A percentile compares a stretch with the other conserved stretches of the same genome.
phyloP scores from a whole-genome alignment of 2,113 vertebrate species.

The Phycodurus eques region DNA sequence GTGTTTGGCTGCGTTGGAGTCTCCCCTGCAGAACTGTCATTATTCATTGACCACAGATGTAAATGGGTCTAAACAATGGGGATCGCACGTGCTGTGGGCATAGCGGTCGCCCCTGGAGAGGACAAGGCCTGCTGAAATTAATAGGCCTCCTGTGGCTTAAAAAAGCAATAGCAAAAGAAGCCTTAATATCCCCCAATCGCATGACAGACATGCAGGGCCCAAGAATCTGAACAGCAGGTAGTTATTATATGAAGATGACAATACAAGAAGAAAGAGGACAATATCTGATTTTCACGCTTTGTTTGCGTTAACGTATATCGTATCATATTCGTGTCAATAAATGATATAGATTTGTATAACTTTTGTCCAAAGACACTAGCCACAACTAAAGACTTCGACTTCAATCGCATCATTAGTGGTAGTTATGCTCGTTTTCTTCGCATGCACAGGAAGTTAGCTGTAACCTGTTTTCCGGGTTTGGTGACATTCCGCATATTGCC shows the following conservation, averaged over 20 bases:
- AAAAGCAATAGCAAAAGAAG: constrained; percentile 78
- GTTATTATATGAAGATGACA: constrained; percentile 68
- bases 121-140: constrained; percentile 77
- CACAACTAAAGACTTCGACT: too few relatives aligned
- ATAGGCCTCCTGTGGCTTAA: constrained; percentile 80
- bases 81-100: constrained; percentile 55
- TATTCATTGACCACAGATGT: constrained; percentile 75
- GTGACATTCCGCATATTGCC: too few relatives aligned
- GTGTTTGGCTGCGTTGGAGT: constrained; percentile 42
- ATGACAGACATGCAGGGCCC: constrained; percentile 73
- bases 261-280: too few relatives aligned
- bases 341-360: too few relatives aligned
- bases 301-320: too few relatives aligned
- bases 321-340: too few relatives aligned
- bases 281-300: too few relatives aligned
- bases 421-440: too few relatives aligned
- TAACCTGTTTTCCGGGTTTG: too few relatives aligned
- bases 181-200: constrained; percentile 74
- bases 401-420: too few relatives aligned
- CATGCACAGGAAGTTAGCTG: too few relatives aligned
- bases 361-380: too few relatives aligned
- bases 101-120: constrained; percentile 73
- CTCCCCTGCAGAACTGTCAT: constrained; percentile 53
- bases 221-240: constrained; percentile 77
- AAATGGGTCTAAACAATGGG: constrained; percentile 74